Conservation (phyloP, 1,140 invertebrate genomes). For the Liolophura sinensis region DNA sequence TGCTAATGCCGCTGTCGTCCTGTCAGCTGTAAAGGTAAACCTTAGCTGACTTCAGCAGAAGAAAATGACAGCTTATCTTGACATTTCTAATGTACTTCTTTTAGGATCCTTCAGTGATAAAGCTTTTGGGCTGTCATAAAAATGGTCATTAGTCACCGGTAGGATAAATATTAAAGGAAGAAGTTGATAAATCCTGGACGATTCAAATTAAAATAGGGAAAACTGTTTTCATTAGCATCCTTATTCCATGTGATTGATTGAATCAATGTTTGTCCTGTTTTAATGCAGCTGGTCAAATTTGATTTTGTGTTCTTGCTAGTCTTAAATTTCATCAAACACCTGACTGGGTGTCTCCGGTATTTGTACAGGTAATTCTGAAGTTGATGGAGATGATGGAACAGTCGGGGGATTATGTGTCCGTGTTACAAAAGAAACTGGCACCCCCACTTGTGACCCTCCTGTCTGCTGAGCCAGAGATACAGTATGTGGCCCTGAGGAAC, state of each 20-base stretch:
- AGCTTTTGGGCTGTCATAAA: no score
- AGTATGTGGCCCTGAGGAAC: constrained; percentile 97
- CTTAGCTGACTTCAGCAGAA: no score
- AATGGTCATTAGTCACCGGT: no score
- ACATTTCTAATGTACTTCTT: constrained; percentile 3
- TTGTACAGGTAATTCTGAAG: constrained; percentile 77
- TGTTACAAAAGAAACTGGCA: constrained; percentile 94
- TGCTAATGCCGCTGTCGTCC: constrained; percentile 99
- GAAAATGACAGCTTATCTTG: neutral
- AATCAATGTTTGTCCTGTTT: no score
- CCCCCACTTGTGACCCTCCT: constrained; percentile 98
- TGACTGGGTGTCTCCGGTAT: neutral
- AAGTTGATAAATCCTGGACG: no score
- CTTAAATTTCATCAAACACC: neutral
- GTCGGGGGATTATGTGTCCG: constrained; percentile 92
- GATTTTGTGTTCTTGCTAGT: neutral
- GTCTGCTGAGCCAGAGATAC: constrained; percentile 97
- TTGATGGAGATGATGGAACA: constrained; percentile 95
- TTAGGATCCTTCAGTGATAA: no score
- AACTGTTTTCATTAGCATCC: no score
- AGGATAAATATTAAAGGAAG: no score
- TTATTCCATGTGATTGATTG: no score
- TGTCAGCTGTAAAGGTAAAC: constrained; percentile 93
- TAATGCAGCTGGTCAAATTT: no score
- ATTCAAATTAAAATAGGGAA: no score